Evolutionary conservation across 2,888 invertebrate genomes (phyloP), one percentile per base, ranked within the genome.

Genomic region (Diadegma fenestrale): DNA sequence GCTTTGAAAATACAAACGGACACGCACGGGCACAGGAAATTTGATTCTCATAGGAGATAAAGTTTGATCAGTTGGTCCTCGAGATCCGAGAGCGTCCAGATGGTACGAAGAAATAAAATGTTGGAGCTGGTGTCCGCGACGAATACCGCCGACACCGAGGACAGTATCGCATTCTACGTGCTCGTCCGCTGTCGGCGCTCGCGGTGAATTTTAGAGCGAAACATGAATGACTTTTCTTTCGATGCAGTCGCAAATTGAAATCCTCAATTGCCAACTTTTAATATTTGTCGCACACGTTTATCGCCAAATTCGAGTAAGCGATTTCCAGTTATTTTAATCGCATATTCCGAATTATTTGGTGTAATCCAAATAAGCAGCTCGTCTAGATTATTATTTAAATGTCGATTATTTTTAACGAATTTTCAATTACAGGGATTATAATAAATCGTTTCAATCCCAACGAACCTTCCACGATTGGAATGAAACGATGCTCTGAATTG

Each of bases 11-110:
- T 63, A 68, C 66, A 61, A 54, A 19, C 26, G 37, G 73, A 75
- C 51, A n/a, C n/a, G n/a, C 78, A 79, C 69, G 30, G 54, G 22
- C 41, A 81, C 54, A 85, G 81, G 84, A 81, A 85, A 85, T 85
- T 85, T 75, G 75, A 78, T 85, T 82, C 69, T 68, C 63, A 22
- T 7, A 48, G 51, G 63, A 71, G 63, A 8, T 43, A 10, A 48
- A 7, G 10, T 43, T 64, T 37, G 63, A 45, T 69, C 17, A 48
- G 61, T 45, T 69, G n/a, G 48, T 41, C 63, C 17, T 51, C 51
- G 45, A 30, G 17, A 19, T 58, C 54, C 54, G 51, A 48, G 37
- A 58, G 41, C 58, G 58, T 78, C 78, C 77, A 68, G 58, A 45
- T 69, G 43, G 8, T 43, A 7, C 45, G 19, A 26, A 19, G 0